Evolutionary conservation across 2,113 vertebrate genomes (phyloP).

Genomic region (Sander vitreus): DNA sequence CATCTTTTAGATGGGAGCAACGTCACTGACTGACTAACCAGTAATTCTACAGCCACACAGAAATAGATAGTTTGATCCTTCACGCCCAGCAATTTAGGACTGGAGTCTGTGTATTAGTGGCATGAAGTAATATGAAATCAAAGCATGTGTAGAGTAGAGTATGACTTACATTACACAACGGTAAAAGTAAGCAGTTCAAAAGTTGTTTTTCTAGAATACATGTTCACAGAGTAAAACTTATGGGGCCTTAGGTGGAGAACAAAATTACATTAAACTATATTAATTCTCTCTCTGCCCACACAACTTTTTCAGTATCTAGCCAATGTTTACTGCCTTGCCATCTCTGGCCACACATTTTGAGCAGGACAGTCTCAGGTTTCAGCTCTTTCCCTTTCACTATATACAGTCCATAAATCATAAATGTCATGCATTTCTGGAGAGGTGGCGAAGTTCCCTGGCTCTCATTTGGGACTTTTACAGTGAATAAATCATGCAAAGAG

Average conservation of each 20-base stretch:
- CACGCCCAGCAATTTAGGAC: slow-evolving; percentile 65
- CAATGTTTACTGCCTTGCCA: background rate
- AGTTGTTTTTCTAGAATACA: background rate
- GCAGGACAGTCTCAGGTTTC: slow-evolving; percentile 51
- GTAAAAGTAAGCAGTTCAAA: background rate
- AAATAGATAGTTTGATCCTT: slow-evolving; percentile 29
- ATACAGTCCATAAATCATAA: slow-evolving; percentile 58
- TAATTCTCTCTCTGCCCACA: background rate
- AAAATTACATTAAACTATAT: slow-evolving; percentile 6
- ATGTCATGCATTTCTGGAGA: slow-evolving; percentile 39
- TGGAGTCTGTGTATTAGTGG: slow-evolving; percentile 48
- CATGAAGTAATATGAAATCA: slow-evolving; percentile 11
- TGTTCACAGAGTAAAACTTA: background rate
- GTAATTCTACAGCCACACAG: slow-evolving; percentile 41
- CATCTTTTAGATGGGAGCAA: slow-evolving; percentile 33
- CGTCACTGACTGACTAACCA: slow-evolving; percentile 43
- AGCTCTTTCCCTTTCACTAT: slow-evolving; percentile 48
- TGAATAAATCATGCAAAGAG: slow-evolving; percentile 46
- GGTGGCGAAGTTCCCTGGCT: slow-evolving; percentile 35
- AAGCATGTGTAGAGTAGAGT: background rate
- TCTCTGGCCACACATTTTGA: slow-evolving; percentile 34
- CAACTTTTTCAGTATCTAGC: slow-evolving; percentile 5
- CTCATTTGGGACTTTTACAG: slow-evolving; percentile 45
- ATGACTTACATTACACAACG: slow-evolving; percentile 1
- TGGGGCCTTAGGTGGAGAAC: background rate